These are phyloP conservation scores for Onychomys torridus DNA, from an alignment of 2,797 vertebrate species.

Conservation along the genomic window DNA sequence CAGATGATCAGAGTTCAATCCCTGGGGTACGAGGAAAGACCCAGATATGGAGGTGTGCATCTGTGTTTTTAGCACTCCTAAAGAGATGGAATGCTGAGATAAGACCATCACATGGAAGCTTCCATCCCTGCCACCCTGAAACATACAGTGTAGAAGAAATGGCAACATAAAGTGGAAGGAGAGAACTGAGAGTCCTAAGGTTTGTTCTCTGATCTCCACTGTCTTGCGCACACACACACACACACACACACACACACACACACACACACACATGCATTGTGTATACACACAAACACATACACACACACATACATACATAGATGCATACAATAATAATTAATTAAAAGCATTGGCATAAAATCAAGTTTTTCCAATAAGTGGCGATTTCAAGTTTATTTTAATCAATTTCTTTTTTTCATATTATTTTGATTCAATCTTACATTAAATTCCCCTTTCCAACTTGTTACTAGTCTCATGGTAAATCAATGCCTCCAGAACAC, in stretches of 20 bases:
- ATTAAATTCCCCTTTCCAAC: slow-evolving; percentile 57
- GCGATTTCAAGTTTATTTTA: slow-evolving; percentile 55
- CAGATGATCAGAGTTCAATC: background rate
- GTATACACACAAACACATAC: too few relatives aligned
- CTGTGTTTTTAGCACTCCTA: background rate
- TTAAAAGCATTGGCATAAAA: background rate
- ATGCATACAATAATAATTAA: background rate
- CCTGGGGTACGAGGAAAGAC: background rate
- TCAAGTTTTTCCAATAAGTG: slow-evolving; percentile 1
- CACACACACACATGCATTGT: background rate
- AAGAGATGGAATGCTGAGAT: background rate
- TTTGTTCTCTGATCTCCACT: background rate
- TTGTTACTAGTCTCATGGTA: slow-evolving; percentile 51
- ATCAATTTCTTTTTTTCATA: slow-evolving; percentile 2
- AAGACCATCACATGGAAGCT: background rate
- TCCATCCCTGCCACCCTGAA: background rate
- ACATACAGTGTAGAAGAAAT: background rate
- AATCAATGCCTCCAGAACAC: slow-evolving; percentile 60
- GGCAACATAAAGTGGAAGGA: background rate
- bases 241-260: background rate
- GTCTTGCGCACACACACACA: background rate
- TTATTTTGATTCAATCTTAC: slow-evolving; percentile 70
- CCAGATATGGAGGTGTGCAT: background rate
- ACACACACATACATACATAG: background rate
- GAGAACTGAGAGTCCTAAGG: background rate